A percentile compares a stretch with the other conserved stretches of the same genome.
Evolutionary conservation across 2,888 invertebrate genomes (phyloP).

Genomic region (Orchesella flavescens): DNA sequence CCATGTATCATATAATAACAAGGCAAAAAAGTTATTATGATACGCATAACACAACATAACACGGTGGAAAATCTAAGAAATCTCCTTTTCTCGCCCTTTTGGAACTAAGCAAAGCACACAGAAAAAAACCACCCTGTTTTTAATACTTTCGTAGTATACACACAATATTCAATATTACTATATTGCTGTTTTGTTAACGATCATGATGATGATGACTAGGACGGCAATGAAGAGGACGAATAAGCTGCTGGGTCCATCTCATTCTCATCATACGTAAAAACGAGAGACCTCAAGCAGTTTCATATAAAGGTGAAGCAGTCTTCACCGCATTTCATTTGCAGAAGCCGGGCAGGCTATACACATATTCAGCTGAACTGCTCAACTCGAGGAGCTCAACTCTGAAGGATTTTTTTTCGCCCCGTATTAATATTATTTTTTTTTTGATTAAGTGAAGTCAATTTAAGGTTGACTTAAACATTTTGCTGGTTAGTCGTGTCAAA

Average conservation of each 20-base stretch:
- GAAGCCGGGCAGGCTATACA: constrained; percentile 47
- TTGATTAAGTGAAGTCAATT: background rate
- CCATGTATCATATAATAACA: background rate
- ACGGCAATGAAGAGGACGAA: background rate
- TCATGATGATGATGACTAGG: background rate
- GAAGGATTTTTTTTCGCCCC: background rate
- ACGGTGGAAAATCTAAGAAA: background rate
- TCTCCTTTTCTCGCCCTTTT: background rate
- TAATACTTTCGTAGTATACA: too few relatives aligned
- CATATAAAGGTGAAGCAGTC: constrained; percentile 38
- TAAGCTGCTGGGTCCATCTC: background rate
- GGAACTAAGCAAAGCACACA: constrained; percentile 2
- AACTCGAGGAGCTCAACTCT: background rate
- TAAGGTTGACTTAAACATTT: background rate
- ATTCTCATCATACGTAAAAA: background rate
- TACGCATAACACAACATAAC: background rate
- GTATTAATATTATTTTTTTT: too few relatives aligned
- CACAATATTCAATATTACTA: background rate
- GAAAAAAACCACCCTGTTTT: background rate
- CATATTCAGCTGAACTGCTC: background rate
- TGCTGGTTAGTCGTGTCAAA: background rate
- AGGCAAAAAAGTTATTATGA: background rate
- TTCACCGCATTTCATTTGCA: constrained; percentile 22
- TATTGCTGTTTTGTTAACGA: constrained; percentile 11
- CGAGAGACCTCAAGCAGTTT: constrained; percentile 17